Conservation (phyloP, 2,113 vertebrate species). For the Tenrec ecaudatus region DNA sequence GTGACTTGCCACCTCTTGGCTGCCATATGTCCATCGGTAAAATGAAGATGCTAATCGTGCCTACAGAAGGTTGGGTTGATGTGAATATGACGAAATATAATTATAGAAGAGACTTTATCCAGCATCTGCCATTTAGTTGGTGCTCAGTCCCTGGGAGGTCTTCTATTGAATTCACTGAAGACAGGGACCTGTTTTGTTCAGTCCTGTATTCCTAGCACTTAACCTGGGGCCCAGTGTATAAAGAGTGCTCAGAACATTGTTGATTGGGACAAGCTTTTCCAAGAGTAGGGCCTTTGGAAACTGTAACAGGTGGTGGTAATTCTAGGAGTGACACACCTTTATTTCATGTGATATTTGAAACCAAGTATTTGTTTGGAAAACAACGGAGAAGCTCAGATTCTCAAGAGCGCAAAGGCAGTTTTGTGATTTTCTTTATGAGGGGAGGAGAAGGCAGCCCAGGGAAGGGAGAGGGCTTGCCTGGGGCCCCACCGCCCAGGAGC, state of each 20-base stretch:
- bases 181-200: not conserved
- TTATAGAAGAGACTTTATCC: not conserved
- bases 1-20: not conserved
- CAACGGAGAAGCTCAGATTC: slow-evolving; percentile 30
- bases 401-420: slow-evolving; percentile 3
- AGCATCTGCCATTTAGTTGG: not conserved
- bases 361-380: slow-evolving; percentile 67
- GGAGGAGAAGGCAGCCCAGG: not conserved
- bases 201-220: not conserved
- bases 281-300: slow-evolving; percentile 12
- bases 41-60: not conserved
- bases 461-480: not conserved
- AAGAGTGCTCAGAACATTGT: slow-evolving; percentile 39
- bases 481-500: not conserved
- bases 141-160: not conserved
- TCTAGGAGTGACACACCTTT: slow-evolving; percentile 45
- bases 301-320: not conserved
- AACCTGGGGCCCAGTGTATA: not conserved
- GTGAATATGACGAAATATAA: not conserved
- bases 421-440: slow-evolving; percentile 6
- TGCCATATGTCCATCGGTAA: not conserved
- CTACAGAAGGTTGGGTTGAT: not conserved
- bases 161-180: not conserved
- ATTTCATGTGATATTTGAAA: slow-evolving; percentile 62
- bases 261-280: slow-evolving; percentile 28